Percentiles rank a stretch among this genome's conserved stretches.
Evolutionary conservation across 2,888 invertebrate species (phyloP).

Genomic region (Empis stercorea): DNA sequence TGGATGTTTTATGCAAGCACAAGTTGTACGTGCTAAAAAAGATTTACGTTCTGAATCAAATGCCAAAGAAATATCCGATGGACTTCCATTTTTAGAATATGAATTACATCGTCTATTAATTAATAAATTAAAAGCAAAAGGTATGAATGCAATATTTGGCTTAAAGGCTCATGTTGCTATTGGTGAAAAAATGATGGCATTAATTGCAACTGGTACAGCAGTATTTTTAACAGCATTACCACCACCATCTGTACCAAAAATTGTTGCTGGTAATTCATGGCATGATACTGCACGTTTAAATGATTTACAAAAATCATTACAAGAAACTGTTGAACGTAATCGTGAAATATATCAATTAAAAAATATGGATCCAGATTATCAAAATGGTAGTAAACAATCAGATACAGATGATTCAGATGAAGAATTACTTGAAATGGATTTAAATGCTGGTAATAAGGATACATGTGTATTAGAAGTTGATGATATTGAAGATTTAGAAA

Average conservation of each 20-base stretch:
- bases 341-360: conserved; percentile 55
- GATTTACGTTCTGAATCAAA: conserved; percentile 72
- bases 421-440: conserved; percentile 51
- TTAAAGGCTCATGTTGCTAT: conserved; percentile 68
- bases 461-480: conserved; percentile 73
- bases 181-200: conserved; percentile 78
- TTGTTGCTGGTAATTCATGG: conserved; percentile 52
- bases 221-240: conserved; percentile 67
- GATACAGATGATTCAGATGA: conserved; percentile 57
- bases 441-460: conserved; percentile 62
- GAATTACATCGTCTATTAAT: conserved; percentile 83
- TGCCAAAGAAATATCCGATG: conserved; percentile 90
- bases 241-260: conserved; percentile 56
- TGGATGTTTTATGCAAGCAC: conserved; percentile 54
- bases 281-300: conserved; percentile 50
- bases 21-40: conserved; percentile 63
- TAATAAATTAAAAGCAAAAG: conserved; percentile 83
- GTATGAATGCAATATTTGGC: conserved; percentile 89
- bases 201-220: conserved; percentile 80
- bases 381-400: conserved; percentile 21
- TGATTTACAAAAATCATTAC: conserved; percentile 55
- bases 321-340: conserved; percentile 57
- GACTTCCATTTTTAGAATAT: conserved; percentile 89
- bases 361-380: conserved; percentile 32
- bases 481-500: conserved; percentile 69